Conservation (phyloP, 2,888 invertebrate species). For the Leptinotarsa tumamoca region DNA sequence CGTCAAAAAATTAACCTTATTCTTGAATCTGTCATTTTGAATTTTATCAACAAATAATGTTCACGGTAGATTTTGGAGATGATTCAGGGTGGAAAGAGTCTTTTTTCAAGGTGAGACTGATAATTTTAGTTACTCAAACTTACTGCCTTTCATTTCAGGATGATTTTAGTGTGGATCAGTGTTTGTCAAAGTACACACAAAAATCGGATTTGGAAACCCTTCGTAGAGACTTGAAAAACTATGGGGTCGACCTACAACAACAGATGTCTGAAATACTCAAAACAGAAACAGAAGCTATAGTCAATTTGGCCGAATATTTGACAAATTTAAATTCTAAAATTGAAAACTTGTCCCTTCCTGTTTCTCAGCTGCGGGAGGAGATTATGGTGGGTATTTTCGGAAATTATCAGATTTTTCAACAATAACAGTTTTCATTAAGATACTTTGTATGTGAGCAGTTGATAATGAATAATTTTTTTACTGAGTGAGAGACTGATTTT, state of each 20-base stretch:
- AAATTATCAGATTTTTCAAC: not conserved
- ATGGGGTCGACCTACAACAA: slow-evolving; percentile 89
- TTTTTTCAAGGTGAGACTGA: slow-evolving; percentile 23
- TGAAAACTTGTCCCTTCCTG: slow-evolving; percentile 81
- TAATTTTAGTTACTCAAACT: not conserved
- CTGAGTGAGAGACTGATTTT: no score
- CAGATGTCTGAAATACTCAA: slow-evolving; percentile 98
- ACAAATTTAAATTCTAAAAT: slow-evolving; percentile 93
- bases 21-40: not conserved
- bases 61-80: slow-evolving; percentile 16
- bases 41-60: slow-evolving; percentile 13
- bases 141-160: slow-evolving; percentile 70
- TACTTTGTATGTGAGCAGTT: no score
- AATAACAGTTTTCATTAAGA: not conserved
- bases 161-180: slow-evolving; percentile 93
- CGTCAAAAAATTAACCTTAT: not conserved
- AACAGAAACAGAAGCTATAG: slow-evolving; percentile 97
- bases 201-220: slow-evolving; percentile 79
- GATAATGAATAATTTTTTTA: no score
- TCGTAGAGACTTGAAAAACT: slow-evolving; percentile 89
- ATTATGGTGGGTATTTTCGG: slow-evolving; percentile 72
- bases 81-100: slow-evolving; percentile 27
- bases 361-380: slow-evolving; percentile 86
- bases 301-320: slow-evolving; percentile 94
- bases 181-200: slow-evolving; percentile 79